Evolutionary conservation across 2,797 vertebrate species (phyloP), one percentile per base, ranked within the genome.

Genomic region (Leuciscus waleckii): DNA sequence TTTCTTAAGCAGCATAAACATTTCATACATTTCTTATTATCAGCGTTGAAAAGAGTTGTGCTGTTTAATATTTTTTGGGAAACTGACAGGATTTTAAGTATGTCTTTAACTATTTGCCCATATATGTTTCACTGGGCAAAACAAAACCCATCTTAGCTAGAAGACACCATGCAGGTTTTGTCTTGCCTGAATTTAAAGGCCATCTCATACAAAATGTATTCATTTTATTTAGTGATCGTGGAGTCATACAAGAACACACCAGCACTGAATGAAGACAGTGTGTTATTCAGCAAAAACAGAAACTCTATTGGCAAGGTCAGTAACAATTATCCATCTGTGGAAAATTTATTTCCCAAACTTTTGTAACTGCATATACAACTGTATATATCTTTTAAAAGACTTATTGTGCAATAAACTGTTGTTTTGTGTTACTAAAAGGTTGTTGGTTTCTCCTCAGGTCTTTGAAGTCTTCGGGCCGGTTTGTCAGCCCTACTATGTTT

Each of bases 391-490:
- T 29, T 63, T 65, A 5, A 63, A 41, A 79, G n/a, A 19, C 7
- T 29, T 32, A 67, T 67, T 29, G 2, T 26, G 9, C 1, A 61
- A 43, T 78, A 46, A 80, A 23, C 26, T 1, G 1, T 41, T 26
- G 14, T 41, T 39, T 77, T 61, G 54, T 61, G 4, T 14, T 51
- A 26, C 1, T 69, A 23, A 82, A 35, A 5, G 46, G 4, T 43
- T 29, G 43, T 73, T 65, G 78, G 32, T 58, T 86, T 35, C 84
- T 92, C 93, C 84, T 23, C 75, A 99, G 98, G 94, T 99, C 89
- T 98, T 98, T 92, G 98, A 99, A 91, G 93, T 98, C 86, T 99
- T 99, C 86, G 98, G 98, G 23, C 98, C 97, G 0, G 98, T 99
- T 78, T 93, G 93, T 83, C 96, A 95, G 91, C 98, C 98, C 0